Base-by-base conservation (phyloP, 1,140 invertebrate species). In the Microplitis mediator region DNA sequence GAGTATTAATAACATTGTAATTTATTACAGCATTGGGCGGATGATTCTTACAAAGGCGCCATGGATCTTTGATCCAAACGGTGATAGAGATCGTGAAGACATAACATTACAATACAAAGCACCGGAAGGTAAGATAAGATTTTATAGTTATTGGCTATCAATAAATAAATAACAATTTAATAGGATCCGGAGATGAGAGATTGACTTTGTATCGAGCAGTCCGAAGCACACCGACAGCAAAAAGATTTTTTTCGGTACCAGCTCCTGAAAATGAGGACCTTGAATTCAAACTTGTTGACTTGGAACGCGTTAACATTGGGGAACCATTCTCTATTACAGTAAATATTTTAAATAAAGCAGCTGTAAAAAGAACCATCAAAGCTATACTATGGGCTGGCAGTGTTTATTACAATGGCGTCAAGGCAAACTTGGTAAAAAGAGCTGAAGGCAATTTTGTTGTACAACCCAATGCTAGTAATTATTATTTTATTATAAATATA, bases 401-500 rank as follows among this genome's bases (percentile, higher is more conserved):
- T 75, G 89, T 94, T n/a, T 95, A 91, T 81, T 95, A 95, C 79
- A 95, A 91, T 23, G 94, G 94, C 35, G 89, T 94, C 36, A 91
- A 89, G 79, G 91, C 90, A 0, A 86, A 91, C 8, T 79, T 90
- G 45, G 88, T 95, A 9, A 94, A 93, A 82, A 91, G 90, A 81
- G 89, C 91, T 1, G 88, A 91, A 54, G 92, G 90, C 23, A 88
- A 90, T 66, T 89, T 93, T 67, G 83, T 83, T 45, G 83, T 94
- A 2, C 83, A 88, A 73, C 90, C 91, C 4, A 80, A 88, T 14
- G 83, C 88, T 74, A 89, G 91, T 92, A 81, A 87, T 88, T 75
- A 73, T 77, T 68, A 74, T 61, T 36, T 50, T 63, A 16, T 3
- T 45, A 8, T 45, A 52, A 14, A 64, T 69, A 14, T 65, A 23